phyloP scores from a whole-genome alignment of 2,888 invertebrate genomes.

The Protonemura montana region DNA sequence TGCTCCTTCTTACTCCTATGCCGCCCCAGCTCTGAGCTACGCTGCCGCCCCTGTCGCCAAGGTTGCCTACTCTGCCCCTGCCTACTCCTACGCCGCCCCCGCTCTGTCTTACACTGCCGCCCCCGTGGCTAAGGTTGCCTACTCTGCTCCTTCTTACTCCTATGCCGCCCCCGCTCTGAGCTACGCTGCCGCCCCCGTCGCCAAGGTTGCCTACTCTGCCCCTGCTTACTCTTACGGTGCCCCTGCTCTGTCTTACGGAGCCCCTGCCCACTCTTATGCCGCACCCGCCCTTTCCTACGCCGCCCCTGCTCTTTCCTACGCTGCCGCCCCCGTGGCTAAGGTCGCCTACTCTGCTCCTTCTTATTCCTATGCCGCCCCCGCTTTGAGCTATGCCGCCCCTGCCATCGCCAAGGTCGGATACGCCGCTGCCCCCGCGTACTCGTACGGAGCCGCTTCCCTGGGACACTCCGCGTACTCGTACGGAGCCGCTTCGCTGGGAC shows the following conservation, averaged over 20 bases:
- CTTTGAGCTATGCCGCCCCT: constrained; percentile 38
- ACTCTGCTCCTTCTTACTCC: constrained; percentile 36
- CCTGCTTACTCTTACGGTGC: constrained; percentile 40
- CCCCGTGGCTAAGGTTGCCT: constrained; percentile 27
- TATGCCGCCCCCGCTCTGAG: constrained; percentile 37
- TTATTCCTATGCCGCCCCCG: constrained; percentile 38
- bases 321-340: constrained; percentile 30
- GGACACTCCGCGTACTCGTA: constrained; percentile 35
- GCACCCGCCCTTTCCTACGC: constrained; percentile 40
- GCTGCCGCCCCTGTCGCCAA: constrained; percentile 42
- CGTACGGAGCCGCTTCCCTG: constrained; percentile 40
- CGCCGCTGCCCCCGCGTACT: constrained; percentile 40
- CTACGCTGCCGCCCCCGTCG: constrained; percentile 29
- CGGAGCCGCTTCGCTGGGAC: constrained; percentile 38
- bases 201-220: constrained; percentile 39
- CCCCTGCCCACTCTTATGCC: constrained; percentile 40
- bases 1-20: constrained; percentile 38
- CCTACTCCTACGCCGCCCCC: constrained; percentile 35
- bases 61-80: constrained; percentile 42
- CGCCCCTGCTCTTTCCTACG: constrained; percentile 32
- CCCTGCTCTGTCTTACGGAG: constrained; percentile 43
- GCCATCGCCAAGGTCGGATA: constrained; percentile 40
- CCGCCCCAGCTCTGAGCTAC: constrained; percentile 44
- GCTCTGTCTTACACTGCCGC: constrained; percentile 22
- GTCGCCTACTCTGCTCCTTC: constrained; percentile 34